Base-by-base conservation (phyloP, 2,888 invertebrate genomes). In the Acleris laterana region DNA sequence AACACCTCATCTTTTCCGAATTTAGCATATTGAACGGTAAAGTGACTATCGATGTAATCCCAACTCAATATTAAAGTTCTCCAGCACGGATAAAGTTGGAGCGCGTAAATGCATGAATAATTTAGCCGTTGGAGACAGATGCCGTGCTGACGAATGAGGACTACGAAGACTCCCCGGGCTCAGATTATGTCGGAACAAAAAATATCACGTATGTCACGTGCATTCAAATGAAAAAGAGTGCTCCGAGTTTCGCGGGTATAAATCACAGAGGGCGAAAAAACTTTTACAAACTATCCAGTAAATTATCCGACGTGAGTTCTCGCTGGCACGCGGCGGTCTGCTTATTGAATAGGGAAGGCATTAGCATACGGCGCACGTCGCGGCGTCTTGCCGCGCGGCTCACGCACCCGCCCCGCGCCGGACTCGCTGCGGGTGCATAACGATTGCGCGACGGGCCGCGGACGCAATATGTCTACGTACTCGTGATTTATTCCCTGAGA, bases 211-310 rank as follows among this genome's bases (percentile, higher is more conserved):
- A 89, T 90, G 90, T 90, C 91, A 92, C 91, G 91, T 88, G 92
- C 89, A 90, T 92, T 90, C 90, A 93, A 92, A 93, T 92, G 91
- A 90, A 92, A 91, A 92, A 90, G 89, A 89, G 90, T 89, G 88
- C 89, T 90, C 80, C 87, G 90, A 93, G 90, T 92, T 93, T 90
- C 86, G 86, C 88, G 90, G 87, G 87, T 88, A 93, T 93, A 93
- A 93, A 93, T 93, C 92, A 92, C 92, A 86, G 90, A 89, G 85
- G 90, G 88, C 87, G 89, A 91, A 92, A 92, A 92, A 92, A 93
- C 86, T 93, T 92, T 90, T 90, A 92, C 93, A 92, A 92, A 92
- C 92, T 93, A 92, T 90, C 90, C 90, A 92, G 93, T 91, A 92
- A 92, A 93, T 92, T 93, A 92, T 92, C 91, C 90, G 90, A 91